Conservation (phyloP, 1,140 invertebrate species). For the Ips nitidus region DNA sequence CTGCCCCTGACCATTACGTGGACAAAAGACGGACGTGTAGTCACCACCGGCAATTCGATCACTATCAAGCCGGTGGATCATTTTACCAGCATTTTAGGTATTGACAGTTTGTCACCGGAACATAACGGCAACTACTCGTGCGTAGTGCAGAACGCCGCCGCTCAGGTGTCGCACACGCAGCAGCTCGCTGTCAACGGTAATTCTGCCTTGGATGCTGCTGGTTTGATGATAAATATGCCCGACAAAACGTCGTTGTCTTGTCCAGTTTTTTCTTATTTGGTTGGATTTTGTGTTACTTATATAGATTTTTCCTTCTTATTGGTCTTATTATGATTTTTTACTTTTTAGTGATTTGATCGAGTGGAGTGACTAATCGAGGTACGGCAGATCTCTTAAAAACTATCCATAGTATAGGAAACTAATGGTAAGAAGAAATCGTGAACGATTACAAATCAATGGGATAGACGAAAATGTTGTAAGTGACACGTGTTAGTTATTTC, state of each 20-base stretch:
- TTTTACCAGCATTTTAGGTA: conserved; percentile 77
- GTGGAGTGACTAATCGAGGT: no score
- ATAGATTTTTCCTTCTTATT: conserved; percentile 12
- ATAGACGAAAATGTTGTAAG: no score
- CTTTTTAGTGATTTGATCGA: neutral
- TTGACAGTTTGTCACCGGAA: conserved; percentile 73
- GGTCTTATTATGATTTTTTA: neutral
- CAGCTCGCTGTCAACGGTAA: conserved; percentile 81
- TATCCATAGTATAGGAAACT: neutral
- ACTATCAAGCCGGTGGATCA: conserved; percentile 72
- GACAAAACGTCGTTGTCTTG: conserved; percentile 15
- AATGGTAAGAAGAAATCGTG: no score
- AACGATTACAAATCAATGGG: no score
- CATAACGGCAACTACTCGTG: conserved; percentile 79
- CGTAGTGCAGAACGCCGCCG: conserved; percentile 70
- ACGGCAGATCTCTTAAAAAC: neutral
- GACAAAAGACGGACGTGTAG: conserved; percentile 71
- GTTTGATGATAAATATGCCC: conserved; percentile 15
- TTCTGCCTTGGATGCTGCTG: conserved; percentile 44
- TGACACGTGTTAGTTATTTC: neutral
- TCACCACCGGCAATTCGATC: conserved; percentile 62
- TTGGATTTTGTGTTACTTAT: conserved; percentile 17
- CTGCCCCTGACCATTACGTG: conserved; percentile 73
- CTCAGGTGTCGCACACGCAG: conserved; percentile 71
- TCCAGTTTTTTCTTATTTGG: conserved; percentile 38